Conservation (phyloP, 2,888 invertebrate species). For the Carterocephalus palaemon region DNA sequence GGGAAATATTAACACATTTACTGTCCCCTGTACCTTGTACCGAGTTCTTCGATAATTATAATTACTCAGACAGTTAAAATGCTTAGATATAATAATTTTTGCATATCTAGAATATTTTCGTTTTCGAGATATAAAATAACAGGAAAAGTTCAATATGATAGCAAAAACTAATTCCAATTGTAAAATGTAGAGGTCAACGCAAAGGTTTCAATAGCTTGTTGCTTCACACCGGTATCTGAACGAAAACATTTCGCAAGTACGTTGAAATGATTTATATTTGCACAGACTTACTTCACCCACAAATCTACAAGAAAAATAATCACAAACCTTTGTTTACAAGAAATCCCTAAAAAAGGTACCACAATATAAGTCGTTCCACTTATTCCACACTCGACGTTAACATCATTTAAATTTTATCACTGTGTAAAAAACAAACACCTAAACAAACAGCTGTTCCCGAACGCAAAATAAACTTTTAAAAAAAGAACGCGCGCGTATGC, state of each 20-base stretch:
- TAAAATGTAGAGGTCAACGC: constrained; percentile 9
- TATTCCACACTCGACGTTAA: constrained; percentile 25
- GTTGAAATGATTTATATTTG: constrained; percentile 46
- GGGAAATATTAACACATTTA: no score
- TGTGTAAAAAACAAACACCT: constrained; percentile 16
- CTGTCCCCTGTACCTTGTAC: no score
- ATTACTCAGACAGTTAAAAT: no score
- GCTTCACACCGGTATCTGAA: constrained; percentile 20
- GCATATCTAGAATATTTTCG: no score
- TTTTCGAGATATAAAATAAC: no score
- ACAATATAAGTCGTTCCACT: neutral
- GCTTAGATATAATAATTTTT: no score
- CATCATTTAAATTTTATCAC: constrained; percentile 1
- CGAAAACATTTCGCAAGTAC: constrained; percentile 46
- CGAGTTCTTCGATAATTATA: no score
- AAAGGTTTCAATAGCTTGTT: constrained; percentile 26
- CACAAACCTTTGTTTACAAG: constrained; percentile 46
- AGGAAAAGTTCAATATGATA: neutral
- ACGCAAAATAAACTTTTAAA: constrained; percentile 34
- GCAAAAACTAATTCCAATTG: neutral
- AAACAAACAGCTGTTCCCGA: constrained; percentile 23
- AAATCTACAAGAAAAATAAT: constrained; percentile 22
- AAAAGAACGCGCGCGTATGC: constrained; percentile 51
- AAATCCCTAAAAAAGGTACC: neutral
- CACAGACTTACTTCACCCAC: constrained; percentile 42